Base-by-base conservation (phyloP, 1,140 invertebrate species). In the Drosophila elegans region DNA sequence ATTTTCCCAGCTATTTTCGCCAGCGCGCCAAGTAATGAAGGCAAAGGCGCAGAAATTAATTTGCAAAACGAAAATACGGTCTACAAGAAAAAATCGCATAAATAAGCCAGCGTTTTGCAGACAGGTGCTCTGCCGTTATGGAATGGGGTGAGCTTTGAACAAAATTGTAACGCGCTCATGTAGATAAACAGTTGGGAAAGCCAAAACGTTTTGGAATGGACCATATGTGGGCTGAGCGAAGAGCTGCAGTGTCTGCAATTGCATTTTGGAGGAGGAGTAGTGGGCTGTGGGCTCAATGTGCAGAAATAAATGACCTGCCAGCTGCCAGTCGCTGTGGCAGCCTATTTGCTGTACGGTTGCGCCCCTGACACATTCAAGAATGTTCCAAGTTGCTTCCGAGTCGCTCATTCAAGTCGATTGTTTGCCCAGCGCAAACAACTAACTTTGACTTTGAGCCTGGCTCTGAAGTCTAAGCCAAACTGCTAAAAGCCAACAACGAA, bases 161-260 rank as follows among this genome's bases (percentile, higher is more conserved):
- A 53, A 76, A 76, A 74, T 77, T 38, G 62, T 53, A 57, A 72
- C 56, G 25, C 71, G 72, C 71, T 88, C 83, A 88, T 59, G 82
- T 79, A 88, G 83, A 86, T 83, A 88, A 86, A 86, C 82, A 86
- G 83, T 88, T 86, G 75, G 72, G 64, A 86, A 86, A 73, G 72
- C 82, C 80, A 72, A 82, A 86, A 61, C 74, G 34, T 60, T 59
- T 62, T 56, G 13, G 55, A 63, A 29, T 79, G 84, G 71, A 79
- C 80, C 83, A 86, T 71, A 82, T 78, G 78, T 86, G 74, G 83
- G 80, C 63, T 60, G 72, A 67, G 64, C 74, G 68, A 77, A 78
- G 59, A 34, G 49, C 29, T 51, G 7, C 27, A 51, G 48, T 51
- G 48, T 52, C 54, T 38, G 80, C 53, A 63, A 54, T 69, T 51